Evolutionary conservation across 2,888 invertebrate species (phyloP), one percentile per base, ranked within the genome.

Genomic region (Herminia tarsipennalis): DNA sequence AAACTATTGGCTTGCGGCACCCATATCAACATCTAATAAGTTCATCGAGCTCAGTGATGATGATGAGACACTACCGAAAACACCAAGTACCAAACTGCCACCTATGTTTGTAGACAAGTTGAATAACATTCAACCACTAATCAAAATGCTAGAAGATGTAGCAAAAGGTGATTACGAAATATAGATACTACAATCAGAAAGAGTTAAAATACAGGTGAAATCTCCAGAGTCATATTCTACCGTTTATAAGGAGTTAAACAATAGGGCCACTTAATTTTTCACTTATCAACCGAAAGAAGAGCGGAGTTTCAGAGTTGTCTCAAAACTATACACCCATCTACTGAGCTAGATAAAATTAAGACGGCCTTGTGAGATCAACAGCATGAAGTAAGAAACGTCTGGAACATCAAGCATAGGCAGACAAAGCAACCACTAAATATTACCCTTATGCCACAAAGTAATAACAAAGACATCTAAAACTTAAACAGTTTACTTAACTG

Each of bases 151-250:
- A n/a, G n/a, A n/a, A n/a, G n/a, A n/a, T n/a, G n/a, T n/a, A n/a
- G n/a, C n/a, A n/a, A n/a, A n/a, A n/a, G n/a, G n/a, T n/a, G n/a
- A n/a, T n/a, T n/a, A n/a, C n/a, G n/a, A n/a, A n/a, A n/a, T n/a
- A n/a, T n/a, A n/a, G n/a, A n/a, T n/a, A n/a, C n/a, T n/a, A n/a
- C n/a, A n/a, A n/a, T n/a, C n/a, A n/a, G n/a, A n/a, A n/a, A n/a
- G 22, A 37, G 44, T 47, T 18, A 51, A 38, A 51, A 51, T 45
- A 21, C 40, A 50, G n/a, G 8, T 8, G 2, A 29, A 29, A 14
- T 8, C 8, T 4, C 2, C 14, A n/a, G 29, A 29, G 3, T 14
- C 29, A 6, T 29, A 25, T 5, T 9, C 25, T 1, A 25, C 25
- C 10, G 10, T 25, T 9, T 25, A 25, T 10, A 25, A 25, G 5